A percentile compares a stretch with the other conserved stretches of the same genome.
Evolutionary conservation across 2,888 invertebrate genomes (phyloP).

Genomic region (Pachydiplax longipennis): DNA sequence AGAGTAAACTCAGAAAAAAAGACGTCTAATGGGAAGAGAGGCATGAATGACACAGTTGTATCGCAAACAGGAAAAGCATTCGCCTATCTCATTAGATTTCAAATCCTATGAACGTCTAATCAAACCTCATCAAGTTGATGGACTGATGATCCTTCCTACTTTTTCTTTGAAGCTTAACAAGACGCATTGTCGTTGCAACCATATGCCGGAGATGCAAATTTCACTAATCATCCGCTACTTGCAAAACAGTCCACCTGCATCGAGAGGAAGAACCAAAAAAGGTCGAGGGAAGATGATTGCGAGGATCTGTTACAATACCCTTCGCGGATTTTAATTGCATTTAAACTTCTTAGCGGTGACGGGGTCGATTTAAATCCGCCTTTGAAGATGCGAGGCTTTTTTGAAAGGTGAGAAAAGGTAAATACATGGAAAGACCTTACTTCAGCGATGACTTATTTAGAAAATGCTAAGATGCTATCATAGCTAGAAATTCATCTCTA

Average conservation of each 20-base stretch:
- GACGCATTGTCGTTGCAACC: background rate
- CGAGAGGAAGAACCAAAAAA: background rate
- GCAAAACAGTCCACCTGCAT: background rate
- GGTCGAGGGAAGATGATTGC: background rate
- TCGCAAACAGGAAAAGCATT: no score
- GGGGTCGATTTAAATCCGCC: background rate
- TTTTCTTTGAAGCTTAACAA: background rate
- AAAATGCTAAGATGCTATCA: no score
- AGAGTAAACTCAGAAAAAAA: no score
- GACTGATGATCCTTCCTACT: background rate
- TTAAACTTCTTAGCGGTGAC: background rate
- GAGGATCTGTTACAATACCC: background rate
- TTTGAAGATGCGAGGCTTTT: background rate
- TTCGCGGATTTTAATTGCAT: background rate
- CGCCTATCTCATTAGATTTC: background rate
- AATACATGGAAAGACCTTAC: background rate
- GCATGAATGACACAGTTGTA: no score
- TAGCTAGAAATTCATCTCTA: background rate
- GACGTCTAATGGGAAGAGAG: no score
- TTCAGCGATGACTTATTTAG: background rate
- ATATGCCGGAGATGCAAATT: background rate
- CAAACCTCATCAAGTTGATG: constrained; percentile 18
- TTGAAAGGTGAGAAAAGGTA: background rate
- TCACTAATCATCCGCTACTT: background rate
- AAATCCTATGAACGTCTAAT: background rate